A percentile compares a stretch with the other conserved stretches of the same genome.
Evolutionary conservation across 2,797 vertebrate species (phyloP).

Genomic region (Peromyscus attwateri): DNA sequence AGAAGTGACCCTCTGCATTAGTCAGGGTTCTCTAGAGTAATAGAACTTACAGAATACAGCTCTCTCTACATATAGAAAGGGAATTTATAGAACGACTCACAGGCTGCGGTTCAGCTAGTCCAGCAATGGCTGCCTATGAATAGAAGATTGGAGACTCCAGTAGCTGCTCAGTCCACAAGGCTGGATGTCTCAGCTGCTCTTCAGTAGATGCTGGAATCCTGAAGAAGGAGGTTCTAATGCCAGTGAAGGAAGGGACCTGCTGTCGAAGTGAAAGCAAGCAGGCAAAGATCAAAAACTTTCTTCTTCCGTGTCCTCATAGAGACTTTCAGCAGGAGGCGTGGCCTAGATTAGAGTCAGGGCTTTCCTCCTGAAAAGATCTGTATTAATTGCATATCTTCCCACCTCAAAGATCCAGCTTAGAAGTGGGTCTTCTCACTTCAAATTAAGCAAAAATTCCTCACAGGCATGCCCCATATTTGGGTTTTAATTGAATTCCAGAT

Average conservation of each 20-base stretch:
- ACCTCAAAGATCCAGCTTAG: not conserved
- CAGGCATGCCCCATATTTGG: not conserved
- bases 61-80: too few species aligned
- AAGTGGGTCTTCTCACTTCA: not conserved
- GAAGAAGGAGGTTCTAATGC: not conserved
- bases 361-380: too few species aligned
- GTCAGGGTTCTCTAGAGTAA: not conserved
- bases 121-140: not conserved
- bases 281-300: too few species aligned
- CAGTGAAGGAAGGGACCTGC: not conserved
- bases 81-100: not conserved
- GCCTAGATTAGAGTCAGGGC: not conserved
- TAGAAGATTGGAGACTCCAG: not conserved
- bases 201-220: not conserved
- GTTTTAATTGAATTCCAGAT: not conserved
- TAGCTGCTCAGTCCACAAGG: not conserved
- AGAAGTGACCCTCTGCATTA: too few species aligned
- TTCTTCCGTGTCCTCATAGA: not conserved
- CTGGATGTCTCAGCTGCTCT: not conserved
- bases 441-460: not conserved
- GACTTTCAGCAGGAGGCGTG: not conserved
- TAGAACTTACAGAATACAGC: not conserved
- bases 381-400: not conserved
- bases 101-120: not conserved
- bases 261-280: not conserved